Percentiles rank a stretch among this genome's conserved stretches.
Evolutionary conservation across 1,140 invertebrate species (phyloP).

Genomic region (Cydia amplana): DNA sequence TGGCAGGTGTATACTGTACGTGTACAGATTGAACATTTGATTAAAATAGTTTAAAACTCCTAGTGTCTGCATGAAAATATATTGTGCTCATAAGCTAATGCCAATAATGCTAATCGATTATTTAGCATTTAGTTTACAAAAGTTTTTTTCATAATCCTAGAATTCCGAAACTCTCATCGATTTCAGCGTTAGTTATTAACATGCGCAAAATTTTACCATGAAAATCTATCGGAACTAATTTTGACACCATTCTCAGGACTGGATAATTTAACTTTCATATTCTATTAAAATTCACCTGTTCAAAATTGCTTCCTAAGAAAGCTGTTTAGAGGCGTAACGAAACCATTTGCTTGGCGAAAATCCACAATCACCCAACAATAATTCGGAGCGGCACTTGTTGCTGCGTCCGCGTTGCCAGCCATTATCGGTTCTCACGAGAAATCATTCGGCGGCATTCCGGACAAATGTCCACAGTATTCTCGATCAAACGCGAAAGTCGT

Average conservation of each 20-base stretch:
- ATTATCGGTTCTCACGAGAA: slow-evolving; percentile 74
- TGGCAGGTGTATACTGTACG: slow-evolving; percentile 40
- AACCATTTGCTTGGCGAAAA: slow-evolving; percentile 73
- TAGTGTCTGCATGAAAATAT: too few relatives aligned
- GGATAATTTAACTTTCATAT: slow-evolving; percentile 50
- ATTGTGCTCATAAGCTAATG: neutral
- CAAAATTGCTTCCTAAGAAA: slow-evolving; percentile 71
- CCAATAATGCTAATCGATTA: neutral
- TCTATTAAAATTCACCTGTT: slow-evolving; percentile 58
- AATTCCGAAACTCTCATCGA: neutral
- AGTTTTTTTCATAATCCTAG: slow-evolving; percentile 40
- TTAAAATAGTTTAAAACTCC: too few relatives aligned
- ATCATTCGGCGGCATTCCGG: slow-evolving; percentile 62
- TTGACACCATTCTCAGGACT: slow-evolving; percentile 71
- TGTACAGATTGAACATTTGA: too few relatives aligned
- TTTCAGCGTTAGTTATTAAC: slow-evolving; percentile 8
- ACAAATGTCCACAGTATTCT: slow-evolving; percentile 66
- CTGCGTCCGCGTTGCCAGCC: slow-evolving; percentile 38
- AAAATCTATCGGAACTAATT: slow-evolving; percentile 46
- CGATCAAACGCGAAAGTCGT: slow-evolving; percentile 73
- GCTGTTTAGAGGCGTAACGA: slow-evolving; percentile 64
- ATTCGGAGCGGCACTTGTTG: slow-evolving; percentile 58
- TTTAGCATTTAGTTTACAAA: slow-evolving; percentile 35
- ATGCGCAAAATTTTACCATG: slow-evolving; percentile 21
- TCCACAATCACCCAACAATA: slow-evolving; percentile 64